Evolutionary conservation across 2,797 vertebrate species (phyloP).

Genomic region (Cynopterus sphinx): DNA sequence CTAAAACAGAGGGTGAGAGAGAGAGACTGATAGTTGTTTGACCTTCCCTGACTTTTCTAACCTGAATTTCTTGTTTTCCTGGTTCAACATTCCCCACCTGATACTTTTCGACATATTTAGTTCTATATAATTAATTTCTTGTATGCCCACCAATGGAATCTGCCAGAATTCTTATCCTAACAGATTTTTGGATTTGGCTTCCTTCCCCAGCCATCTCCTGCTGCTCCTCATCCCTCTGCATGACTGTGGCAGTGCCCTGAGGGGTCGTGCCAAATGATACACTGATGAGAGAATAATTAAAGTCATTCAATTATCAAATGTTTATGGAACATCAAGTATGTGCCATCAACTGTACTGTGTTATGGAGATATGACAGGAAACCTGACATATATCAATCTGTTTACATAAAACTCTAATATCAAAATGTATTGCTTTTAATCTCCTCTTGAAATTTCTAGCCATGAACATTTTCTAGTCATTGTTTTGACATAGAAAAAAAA

Average conservation of each 20-base stretch:
- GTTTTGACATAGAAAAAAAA: background rate
- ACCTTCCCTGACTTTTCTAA: background rate
- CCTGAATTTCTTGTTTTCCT: background rate
- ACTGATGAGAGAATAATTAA: background rate
- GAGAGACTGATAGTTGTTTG: background rate
- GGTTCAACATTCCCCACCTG: background rate
- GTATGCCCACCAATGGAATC: background rate
- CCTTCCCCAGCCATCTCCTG: background rate
- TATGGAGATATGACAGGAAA: background rate
- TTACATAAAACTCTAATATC: background rate
- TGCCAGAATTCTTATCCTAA: background rate
- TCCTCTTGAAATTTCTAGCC: background rate
- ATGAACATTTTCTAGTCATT: background rate
- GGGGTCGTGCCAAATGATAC: background rate
- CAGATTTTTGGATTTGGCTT: slow-evolving; percentile 33
- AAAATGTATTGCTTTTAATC: background rate
- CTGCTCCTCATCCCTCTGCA: background rate
- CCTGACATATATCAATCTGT: background rate
- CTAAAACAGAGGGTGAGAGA: background rate
- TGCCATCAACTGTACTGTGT: background rate
- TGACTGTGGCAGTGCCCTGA: background rate
- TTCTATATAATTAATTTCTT: slow-evolving; percentile 49
- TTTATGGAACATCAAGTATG: background rate
- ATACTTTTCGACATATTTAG: slow-evolving; percentile 40
- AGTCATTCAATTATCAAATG: slow-evolving; percentile 26